A percentile compares a stretch with the other conserved stretches of the same genome.
Conservation (phyloP, 2,888 invertebrate species). For the Eilema caniola region DNA sequence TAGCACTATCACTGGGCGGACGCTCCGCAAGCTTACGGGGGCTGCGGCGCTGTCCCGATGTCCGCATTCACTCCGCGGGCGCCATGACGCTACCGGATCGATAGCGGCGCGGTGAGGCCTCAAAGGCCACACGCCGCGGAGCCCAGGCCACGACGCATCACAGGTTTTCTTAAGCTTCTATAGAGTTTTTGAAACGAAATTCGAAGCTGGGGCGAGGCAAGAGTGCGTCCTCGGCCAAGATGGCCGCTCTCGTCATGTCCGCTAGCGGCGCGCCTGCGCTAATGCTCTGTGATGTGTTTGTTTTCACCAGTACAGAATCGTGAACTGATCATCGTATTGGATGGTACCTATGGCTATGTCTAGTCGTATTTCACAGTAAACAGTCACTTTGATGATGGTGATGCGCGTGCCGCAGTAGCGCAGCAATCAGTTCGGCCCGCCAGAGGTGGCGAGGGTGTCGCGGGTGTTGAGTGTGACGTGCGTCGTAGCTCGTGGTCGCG, state of each 20-base stretch:
- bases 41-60: slow-evolving; percentile 78
- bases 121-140: slow-evolving; percentile 76
- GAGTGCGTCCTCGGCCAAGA: slow-evolving; percentile 83
- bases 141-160: slow-evolving; percentile 74
- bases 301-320: slow-evolving; percentile 74
- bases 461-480: slow-evolving; percentile 67
- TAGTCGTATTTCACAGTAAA: slow-evolving; percentile 57
- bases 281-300: slow-evolving; percentile 79
- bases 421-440: slow-evolving; percentile 56
- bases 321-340: slow-evolving; percentile 57
- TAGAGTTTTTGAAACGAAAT: slow-evolving; percentile 69
- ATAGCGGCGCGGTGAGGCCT: slow-evolving; percentile 82
- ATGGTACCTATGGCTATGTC: slow-evolving; percentile 43
- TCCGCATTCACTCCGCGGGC: slow-evolving; percentile 85
- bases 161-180: slow-evolving; percentile 58
- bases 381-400: slow-evolving; percentile 62
- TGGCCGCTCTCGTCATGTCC: slow-evolving; percentile 85
- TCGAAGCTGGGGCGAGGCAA: slow-evolving; percentile 84
- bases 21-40: slow-evolving; percentile 71
- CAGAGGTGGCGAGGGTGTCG: slow-evolving; percentile 59
- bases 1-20: slow-evolving; percentile 76
- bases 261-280: slow-evolving; percentile 82
- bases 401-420: slow-evolving; percentile 63
- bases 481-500: slow-evolving; percentile 60
- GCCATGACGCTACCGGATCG: slow-evolving; percentile 83